Evolutionary conservation across 2,888 invertebrate genomes (phyloP).

Genomic region (Byasa hedistus): DNA sequence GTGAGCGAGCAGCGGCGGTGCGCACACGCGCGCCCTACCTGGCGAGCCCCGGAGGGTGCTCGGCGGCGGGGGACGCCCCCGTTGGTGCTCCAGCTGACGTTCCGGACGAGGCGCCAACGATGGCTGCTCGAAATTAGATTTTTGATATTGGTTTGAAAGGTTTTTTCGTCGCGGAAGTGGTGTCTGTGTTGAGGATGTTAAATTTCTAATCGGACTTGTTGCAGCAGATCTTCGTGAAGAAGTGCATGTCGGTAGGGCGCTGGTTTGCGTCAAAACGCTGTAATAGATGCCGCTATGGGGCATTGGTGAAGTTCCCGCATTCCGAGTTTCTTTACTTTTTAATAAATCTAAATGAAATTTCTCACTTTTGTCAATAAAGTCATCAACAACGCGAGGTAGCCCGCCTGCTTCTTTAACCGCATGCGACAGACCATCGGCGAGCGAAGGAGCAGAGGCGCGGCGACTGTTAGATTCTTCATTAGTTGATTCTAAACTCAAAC

Average conservation of each 20-base stretch:
- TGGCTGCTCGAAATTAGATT: neutral
- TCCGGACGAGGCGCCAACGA: slow-evolving; percentile 17
- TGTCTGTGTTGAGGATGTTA: slow-evolving; percentile 31
- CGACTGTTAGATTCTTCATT: slow-evolving; percentile 54
- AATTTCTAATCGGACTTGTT: slow-evolving; percentile 48
- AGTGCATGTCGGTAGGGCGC: slow-evolving; percentile 43
- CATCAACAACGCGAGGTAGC: neutral
- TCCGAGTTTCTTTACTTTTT: slow-evolving; percentile 34
- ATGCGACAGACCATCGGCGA: slow-evolving; percentile 37
- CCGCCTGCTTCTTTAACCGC: slow-evolving; percentile 32
- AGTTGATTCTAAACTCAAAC: slow-evolving; percentile 71
- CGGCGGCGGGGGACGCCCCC: slow-evolving; percentile 14
- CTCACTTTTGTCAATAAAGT: neutral
- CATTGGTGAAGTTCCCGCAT: slow-evolving; percentile 54
- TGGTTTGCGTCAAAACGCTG: slow-evolving; percentile 37
- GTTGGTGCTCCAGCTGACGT: slow-evolving; percentile 20
- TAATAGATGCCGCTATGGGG: slow-evolving; percentile 33
- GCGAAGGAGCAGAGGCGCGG: slow-evolving; percentile 48
- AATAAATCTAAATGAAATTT: slow-evolving; percentile 23
- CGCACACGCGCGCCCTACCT: slow-evolving; percentile 45
- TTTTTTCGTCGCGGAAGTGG: slow-evolving; percentile 28
- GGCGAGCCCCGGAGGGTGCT: slow-evolving; percentile 29
- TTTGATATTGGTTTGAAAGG: slow-evolving; percentile 6
- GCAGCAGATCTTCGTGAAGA: slow-evolving; percentile 50
- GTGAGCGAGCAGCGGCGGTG: slow-evolving; percentile 52